These are phyloP conservation scores for Accipiter cooperii DNA, from an alignment of 2,113 vertebrate genomes.

Conservation along the genomic window DNA sequence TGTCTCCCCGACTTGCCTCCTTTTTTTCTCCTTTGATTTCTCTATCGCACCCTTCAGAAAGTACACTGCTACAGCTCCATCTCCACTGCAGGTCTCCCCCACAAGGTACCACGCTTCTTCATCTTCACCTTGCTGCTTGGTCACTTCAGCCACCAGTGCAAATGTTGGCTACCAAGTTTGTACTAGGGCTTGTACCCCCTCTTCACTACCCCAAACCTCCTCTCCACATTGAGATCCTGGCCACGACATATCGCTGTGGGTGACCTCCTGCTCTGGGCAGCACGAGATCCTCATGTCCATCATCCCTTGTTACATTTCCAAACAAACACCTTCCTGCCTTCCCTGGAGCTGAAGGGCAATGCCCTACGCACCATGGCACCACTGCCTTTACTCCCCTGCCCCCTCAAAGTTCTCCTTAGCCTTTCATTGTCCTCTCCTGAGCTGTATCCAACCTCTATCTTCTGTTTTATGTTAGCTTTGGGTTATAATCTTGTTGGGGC, in stretches of 20 bases:
- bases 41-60: background rate
- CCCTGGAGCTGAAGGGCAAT: background rate
- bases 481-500: background rate
- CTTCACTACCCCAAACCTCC: background rate
- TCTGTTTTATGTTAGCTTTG: background rate
- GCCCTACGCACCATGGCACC: fast-evolving
- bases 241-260: background rate
- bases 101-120: background rate
- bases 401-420: background rate
- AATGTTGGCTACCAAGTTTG: background rate
- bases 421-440: background rate
- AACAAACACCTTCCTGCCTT: background rate
- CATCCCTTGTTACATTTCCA: background rate
- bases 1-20: background rate
- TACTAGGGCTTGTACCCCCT: background rate
- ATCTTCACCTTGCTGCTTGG: background rate
- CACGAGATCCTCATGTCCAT: background rate
- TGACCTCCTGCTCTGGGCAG: background rate
- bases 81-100: background rate
- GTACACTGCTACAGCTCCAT: background rate
- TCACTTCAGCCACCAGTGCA: background rate
- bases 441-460: background rate
- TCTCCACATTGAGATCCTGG: background rate
- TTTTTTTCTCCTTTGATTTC: background rate
- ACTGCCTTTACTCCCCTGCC: background rate